phyloP scores from a whole-genome alignment of 2,113 vertebrate species.

The Phylloscopus trochilus region DNA sequence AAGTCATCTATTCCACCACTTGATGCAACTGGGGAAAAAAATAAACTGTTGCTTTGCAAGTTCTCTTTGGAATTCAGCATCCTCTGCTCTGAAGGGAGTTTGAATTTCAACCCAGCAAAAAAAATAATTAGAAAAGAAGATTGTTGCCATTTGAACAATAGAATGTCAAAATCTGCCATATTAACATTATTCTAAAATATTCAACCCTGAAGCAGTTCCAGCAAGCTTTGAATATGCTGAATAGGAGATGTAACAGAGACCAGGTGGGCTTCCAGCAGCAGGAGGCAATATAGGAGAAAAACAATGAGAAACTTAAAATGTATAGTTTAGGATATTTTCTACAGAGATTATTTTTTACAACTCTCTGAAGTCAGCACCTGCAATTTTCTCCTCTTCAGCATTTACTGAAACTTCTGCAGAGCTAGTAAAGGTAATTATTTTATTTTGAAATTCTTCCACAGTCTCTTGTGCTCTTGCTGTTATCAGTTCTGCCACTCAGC shows the following conservation, averaged over 20 bases:
- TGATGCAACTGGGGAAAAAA: neutral
- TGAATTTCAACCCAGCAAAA: neutral
- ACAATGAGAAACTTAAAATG: slow-evolving; percentile 8
- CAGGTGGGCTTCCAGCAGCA: slow-evolving; percentile 42
- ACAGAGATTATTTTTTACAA: slow-evolving; percentile 12
- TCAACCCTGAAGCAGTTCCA: slow-evolving; percentile 23
- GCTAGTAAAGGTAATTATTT: slow-evolving; percentile 22
- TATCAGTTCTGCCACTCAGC: neutral
- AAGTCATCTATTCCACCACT: neutral
- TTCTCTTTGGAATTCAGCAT: neutral
- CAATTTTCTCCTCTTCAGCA: slow-evolving; percentile 48
- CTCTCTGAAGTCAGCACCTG: slow-evolving; percentile 50
- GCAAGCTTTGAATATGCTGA: slow-evolving; percentile 34
- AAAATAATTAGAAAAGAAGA: neutral
- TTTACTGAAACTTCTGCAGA: slow-evolving; percentile 30
- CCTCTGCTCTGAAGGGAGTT: neutral
- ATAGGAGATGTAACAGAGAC: neutral
- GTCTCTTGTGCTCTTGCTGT: neutral
- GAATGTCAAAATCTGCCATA: slow-evolving; percentile 23
- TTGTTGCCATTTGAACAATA: neutral
- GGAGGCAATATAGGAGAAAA: slow-evolving; percentile 17
- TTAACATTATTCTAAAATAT: slow-evolving; percentile 34
- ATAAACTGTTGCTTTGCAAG: neutral
- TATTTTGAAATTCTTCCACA: neutral
- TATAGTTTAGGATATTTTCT: slow-evolving; percentile 26